Evolutionary conservation across 2,888 invertebrate species (phyloP), one percentile per base, ranked within the genome.

Genomic region (Dynastes tityus): DNA sequence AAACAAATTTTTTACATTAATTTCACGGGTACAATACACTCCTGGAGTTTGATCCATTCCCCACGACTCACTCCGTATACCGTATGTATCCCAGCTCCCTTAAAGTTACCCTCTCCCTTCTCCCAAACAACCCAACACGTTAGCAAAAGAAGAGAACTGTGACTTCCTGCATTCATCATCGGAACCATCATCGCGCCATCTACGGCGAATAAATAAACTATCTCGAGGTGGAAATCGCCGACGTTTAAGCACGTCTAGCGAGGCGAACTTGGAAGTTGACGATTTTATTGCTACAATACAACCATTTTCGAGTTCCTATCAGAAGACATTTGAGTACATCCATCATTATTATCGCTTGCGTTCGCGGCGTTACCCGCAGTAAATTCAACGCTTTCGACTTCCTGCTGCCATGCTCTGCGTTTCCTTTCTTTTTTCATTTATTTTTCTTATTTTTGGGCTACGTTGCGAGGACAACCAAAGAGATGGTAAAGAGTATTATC

Each of bases 271-370:
- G n/a, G 2, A 22, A 16, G 55, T 22, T 55, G 55, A 55, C 55
- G 55, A 22, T 58, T 58, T 58, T 58, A 58, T 58, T 58, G 55
- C 55, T 22, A 22, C 22, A 58, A 58, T 22, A 58, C 55, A 58
- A 58, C 55, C 22, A 6, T 58, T 58, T 58, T 58, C 55, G 55
- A 22, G 55, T 58, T 58, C 55, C 22, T 58, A 58, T 58, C 55
- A 58, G 16, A 58, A 58, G 55, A 55, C 55, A 55, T 55, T 55
- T 55, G 55, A 55, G 55, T 22, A 22, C 55, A 55, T 55, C 55
- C 55, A 55, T 55, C 55, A 55, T 55, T 58, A 58, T 58, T 58
- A 58, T 58, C 55, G 55, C 55, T 8, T 58, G 55, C 16, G 22
- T 45, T 45, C 55, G 55, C 8, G 22, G 55, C 55, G 16, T 22